phyloP scores from a whole-genome alignment of 2,113 vertebrate species.

The Anolis carolinensis region DNA sequence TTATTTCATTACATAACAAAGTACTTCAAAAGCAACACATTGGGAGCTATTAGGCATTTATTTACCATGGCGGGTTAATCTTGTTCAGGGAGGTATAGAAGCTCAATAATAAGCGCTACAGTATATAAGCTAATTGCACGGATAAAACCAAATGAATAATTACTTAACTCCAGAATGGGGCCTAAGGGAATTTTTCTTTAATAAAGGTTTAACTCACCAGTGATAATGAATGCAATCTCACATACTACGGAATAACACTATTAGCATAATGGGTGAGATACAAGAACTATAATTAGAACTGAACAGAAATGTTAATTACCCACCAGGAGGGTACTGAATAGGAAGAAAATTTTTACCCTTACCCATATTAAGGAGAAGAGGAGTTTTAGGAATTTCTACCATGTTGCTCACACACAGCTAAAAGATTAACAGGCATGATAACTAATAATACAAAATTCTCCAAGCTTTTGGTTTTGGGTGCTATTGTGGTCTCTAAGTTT shows the following conservation, averaged over 20 bases:
- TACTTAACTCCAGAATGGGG: slow-evolving; percentile 85
- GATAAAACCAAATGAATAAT: slow-evolving; percentile 88
- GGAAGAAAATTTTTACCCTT: slow-evolving; percentile 61
- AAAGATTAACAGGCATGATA: slow-evolving; percentile 57
- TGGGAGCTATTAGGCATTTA: slow-evolving; percentile 75
- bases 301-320: slow-evolving; percentile 84
- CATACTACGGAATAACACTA: slow-evolving; percentile 85
- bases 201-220: slow-evolving; percentile 90
- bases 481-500: fast-evolving
- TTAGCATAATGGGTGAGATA: slow-evolving; percentile 87
- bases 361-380: slow-evolving; percentile 52
- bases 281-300: slow-evolving; percentile 88
- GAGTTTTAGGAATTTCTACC: slow-evolving; percentile 41
- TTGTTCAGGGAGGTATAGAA: slow-evolving; percentile 81
- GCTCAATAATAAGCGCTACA: slow-evolving; percentile 79
- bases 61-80: slow-evolving; percentile 81
- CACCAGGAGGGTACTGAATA: slow-evolving; percentile 77
- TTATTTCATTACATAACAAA: slow-evolving; percentile 62
- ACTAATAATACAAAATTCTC: slow-evolving; percentile 29
- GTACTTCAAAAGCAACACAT: slow-evolving; percentile 66
- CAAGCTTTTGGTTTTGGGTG: slow-evolving; percentile 33
- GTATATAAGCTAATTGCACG: slow-evolving; percentile 85
- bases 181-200: slow-evolving; percentile 86
- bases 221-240: slow-evolving; percentile 90
- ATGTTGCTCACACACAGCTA: slow-evolving; percentile 8